Base-by-base conservation (phyloP, 2,888 invertebrate species). In the Thymelicus lineola region DNA sequence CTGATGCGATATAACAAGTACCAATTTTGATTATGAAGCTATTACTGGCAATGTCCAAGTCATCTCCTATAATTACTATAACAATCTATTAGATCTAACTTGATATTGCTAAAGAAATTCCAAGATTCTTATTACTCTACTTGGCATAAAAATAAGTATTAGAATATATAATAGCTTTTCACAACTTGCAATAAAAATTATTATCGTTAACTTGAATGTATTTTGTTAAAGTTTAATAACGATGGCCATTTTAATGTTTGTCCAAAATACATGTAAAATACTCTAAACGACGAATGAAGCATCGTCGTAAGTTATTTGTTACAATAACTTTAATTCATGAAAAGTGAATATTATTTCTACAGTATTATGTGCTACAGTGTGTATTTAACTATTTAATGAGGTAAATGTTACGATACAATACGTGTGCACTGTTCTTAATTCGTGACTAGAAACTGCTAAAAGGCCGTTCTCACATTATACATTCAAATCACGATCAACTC, bases 401-500 rank as follows among this genome's bases (percentile, higher is more conserved):
- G 63, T 50, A 64, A 59, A 17, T 48, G 35, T 70, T 61, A 55
- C 70, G 35, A 80, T 79, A 79, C 76, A 73, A 76, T 80, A 85
- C 87, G 85, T 85, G 86, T 20, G 38, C 42, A 7, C 80, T 82
- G 82, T 82, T 83, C 78, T 76, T 77, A 79, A 83, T 83, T 87
- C 90, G 88, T 89, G 91, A 88, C 86, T 77, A 79, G 88, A 82
- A 82, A 82, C 76, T 70, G 74, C 75, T 77, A 78, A 78, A 74
- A 75, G 75, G 68, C 73, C 75, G 75, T 79, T 81, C 78, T 79
- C 78, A 82, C 80, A 75, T 75, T 76, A 70, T 70, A 67, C 75
- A 88, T 79, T 85, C 84, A 64, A 72, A 74, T 80, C 90, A 89
- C 89, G 90, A 89, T 78, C 80, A 69, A 76, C 76, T 72, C 77